Base-by-base conservation (phyloP, 30 jellyfish, hydroid and myxozoan species). In the Cassiopea xamachana region DNA sequence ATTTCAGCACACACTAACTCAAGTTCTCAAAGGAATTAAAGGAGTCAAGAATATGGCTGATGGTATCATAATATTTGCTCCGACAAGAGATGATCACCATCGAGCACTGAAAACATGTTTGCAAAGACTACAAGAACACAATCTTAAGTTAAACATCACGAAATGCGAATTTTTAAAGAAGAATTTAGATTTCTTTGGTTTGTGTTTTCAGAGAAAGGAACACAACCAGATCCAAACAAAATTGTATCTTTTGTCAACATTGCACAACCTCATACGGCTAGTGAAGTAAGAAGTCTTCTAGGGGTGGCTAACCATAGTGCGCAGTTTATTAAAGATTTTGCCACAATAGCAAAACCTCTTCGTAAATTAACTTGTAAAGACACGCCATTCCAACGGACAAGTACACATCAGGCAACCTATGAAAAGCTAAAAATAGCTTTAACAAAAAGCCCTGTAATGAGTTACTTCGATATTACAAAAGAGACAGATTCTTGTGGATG, bases 131-230 rank as follows among this genome's bases (percentile, higher is more conserved):
- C 43, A 49, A 44, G 69, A 70, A 48, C 16, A 45, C 2, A 79
- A 79, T 68, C 89, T 90, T 2, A 60, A 49, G 46, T 46, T 90
- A 46, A 83, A 88, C 79, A 16, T 9, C 19, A n/a, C 61, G 9
- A 79, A 88, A 69, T 88, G 89, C 79, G 46, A 50, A 17, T 68
- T 78, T 80, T 77, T 49, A 62, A 68, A 69, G 10, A 67, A 10
- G 47, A 60, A 69, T 17, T 71, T 90, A 73, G 92, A 82, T 2
- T 90, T 82, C 62, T 89, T 89, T 48, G 93, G 93, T 14, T 81
- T n/a, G 39, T 86, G 13, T 86, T 73, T 74, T 72, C 68, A 1
- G 62, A 75, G 39, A 88, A 86, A 15, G 89, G 93, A 12, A 86
- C 74, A 8, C 51, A 43, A 16, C 93, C 93, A 18, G 81, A 86